Percentiles rank a stretch among this genome's conserved stretches.
Conservation (phyloP, 2,797 vertebrate genomes). For the Sebastes oblongus region DNA sequence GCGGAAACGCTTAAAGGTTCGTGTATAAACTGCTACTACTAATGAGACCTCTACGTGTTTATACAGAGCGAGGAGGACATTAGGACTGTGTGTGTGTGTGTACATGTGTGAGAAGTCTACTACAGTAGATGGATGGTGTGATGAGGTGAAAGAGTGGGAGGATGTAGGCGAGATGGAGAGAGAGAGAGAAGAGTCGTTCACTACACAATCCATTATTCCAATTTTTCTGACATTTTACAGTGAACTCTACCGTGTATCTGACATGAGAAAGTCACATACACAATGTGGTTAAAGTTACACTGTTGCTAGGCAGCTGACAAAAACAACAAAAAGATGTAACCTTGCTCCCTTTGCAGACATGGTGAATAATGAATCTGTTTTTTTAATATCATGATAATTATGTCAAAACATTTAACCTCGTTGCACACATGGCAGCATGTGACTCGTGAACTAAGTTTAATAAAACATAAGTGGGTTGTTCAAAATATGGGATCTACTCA, state of each 20-base stretch:
- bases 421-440: too few relatives aligned
- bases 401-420: too few relatives aligned
- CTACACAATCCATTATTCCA: not conserved
- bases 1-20: not conserved
- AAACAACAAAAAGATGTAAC: not conserved
- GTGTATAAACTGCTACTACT: not conserved
- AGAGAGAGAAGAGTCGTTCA: not conserved
- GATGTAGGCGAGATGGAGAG: not conserved
- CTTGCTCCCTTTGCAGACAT: not conserved
- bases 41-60: not conserved
- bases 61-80: not conserved
- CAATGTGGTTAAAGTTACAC: not conserved
- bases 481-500: not conserved
- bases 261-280: not conserved
- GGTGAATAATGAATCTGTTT: not conserved
- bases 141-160: not conserved
- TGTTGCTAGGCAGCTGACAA: not conserved
- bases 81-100: not conserved
- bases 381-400: not conserved
- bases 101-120: not conserved
- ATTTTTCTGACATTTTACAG: not conserved
- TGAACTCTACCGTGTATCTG: not conserved
- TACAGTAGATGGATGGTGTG: not conserved
- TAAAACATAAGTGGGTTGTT: not conserved
- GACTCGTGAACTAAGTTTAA: not conserved